These are phyloP conservation scores for Numida meleagris DNA, from an alignment of 2,113 vertebrate species.

Conservation along the genomic window DNA sequence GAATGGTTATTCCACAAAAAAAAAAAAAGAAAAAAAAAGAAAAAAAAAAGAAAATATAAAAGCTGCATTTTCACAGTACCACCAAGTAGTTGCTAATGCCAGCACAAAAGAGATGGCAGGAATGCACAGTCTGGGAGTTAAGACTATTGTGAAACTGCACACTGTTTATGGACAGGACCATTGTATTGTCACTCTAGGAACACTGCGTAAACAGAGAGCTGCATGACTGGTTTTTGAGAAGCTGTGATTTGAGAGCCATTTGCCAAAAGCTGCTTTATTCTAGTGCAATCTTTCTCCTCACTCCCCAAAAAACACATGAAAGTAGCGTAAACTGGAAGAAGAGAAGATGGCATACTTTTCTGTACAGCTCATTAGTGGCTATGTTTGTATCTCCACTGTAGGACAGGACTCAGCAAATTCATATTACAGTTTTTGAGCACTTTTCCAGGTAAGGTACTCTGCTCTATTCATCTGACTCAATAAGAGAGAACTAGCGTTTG, in stretches of 20 bases:
- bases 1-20: neutral
- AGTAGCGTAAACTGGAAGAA: neutral
- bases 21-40: neutral
- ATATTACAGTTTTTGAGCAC: neutral
- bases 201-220: constrained; percentile 22
- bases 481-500: neutral
- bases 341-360: neutral
- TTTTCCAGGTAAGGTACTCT: neutral
- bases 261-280: neutral
- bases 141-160: neutral
- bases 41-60: neutral
- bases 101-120: constrained; percentile 1
- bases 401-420: neutral
- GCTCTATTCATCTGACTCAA: neutral
- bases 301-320: neutral
- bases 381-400: neutral
- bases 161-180: neutral
- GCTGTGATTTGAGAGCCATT: neutral
- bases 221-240: constrained; percentile 1
- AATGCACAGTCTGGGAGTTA: neutral
- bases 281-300: neutral
- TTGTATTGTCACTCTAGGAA: constrained; percentile 14
- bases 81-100: neutral
- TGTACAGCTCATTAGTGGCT: neutral
- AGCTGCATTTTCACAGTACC: constrained; percentile 1